phyloP scores from a whole-genome alignment of 2,888 invertebrate species.

The Tetanocera ferruginea region DNA sequence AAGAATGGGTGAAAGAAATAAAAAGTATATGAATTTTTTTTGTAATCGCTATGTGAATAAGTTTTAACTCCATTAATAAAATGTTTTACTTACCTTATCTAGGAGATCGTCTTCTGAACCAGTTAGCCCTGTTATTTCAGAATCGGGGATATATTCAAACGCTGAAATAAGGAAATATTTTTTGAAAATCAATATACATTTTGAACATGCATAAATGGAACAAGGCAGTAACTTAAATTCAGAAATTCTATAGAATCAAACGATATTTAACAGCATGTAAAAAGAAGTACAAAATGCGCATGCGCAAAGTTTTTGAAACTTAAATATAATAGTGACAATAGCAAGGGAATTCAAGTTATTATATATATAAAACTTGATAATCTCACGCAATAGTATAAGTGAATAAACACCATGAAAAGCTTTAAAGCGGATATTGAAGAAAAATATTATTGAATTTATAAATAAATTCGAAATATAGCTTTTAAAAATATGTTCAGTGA shows the following conservation, averaged over 20 bases:
- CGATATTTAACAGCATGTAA: neutral
- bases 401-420: too few relatives aligned
- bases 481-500: too few relatives aligned
- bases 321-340: neutral
- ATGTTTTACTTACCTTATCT: conserved; percentile 76
- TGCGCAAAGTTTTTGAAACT: conserved; percentile 50
- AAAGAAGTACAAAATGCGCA: conserved; percentile 43
- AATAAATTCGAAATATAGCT: too few relatives aligned
- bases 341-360: too few relatives aligned
- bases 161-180: conserved; percentile 73
- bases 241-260: neutral
- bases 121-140: conserved; percentile 80
- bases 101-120: conserved; percentile 87
- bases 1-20: too few relatives aligned
- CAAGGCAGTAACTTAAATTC: neutral
- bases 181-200: neutral
- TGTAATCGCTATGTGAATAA: conserved; percentile 18
- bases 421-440: too few relatives aligned
- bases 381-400: too few relatives aligned
- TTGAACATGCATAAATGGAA: too few relatives aligned
- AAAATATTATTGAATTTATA: too few relatives aligned
- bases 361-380: too few relatives aligned
- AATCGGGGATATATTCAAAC: conserved; percentile 92
- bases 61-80: neutral
- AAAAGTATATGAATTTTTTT: neutral